Evolutionary conservation across 2,113 vertebrate genomes (phyloP).

Genomic region (Oreotrochilus melanogaster): DNA sequence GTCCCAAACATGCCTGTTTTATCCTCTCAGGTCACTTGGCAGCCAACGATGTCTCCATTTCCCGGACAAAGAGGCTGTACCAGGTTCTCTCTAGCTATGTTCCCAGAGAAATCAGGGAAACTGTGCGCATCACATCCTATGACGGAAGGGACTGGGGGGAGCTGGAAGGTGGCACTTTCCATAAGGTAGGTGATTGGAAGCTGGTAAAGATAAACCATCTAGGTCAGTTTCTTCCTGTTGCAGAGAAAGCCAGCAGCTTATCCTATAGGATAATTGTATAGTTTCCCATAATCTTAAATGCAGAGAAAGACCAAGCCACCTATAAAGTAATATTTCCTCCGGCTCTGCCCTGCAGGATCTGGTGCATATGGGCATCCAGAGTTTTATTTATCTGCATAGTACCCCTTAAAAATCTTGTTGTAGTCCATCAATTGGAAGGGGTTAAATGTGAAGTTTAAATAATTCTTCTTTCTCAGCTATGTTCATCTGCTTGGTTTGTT

Average conservation of each 20-base stretch:
- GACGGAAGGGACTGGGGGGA: constrained; percentile 89
- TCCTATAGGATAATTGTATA: background rate
- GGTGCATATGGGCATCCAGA: background rate
- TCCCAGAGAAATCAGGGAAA: constrained; percentile 76
- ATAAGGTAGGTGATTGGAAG: constrained; percentile 81
- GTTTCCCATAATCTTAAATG: background rate
- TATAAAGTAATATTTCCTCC: background rate
- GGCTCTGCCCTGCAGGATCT: background rate
- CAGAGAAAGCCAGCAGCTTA: background rate
- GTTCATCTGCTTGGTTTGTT: background rate
- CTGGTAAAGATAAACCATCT: background rate
- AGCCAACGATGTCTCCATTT: constrained; percentile 86
- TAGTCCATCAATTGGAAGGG: background rate
- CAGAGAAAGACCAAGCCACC: background rate
- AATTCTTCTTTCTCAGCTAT: background rate
- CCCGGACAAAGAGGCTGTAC: constrained; percentile 83
- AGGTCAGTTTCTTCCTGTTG: background rate
- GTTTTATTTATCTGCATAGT: background rate
- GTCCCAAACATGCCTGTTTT: background rate
- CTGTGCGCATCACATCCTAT: constrained; percentile 81
- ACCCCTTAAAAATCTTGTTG: background rate
- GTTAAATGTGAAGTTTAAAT: background rate
- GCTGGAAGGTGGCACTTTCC: constrained; percentile 82
- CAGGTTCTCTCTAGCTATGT: constrained; percentile 85
- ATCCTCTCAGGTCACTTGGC: constrained; percentile 82